phyloP scores from a whole-genome alignment of 2,888 invertebrate genomes.

The Ligdia adustata region DNA sequence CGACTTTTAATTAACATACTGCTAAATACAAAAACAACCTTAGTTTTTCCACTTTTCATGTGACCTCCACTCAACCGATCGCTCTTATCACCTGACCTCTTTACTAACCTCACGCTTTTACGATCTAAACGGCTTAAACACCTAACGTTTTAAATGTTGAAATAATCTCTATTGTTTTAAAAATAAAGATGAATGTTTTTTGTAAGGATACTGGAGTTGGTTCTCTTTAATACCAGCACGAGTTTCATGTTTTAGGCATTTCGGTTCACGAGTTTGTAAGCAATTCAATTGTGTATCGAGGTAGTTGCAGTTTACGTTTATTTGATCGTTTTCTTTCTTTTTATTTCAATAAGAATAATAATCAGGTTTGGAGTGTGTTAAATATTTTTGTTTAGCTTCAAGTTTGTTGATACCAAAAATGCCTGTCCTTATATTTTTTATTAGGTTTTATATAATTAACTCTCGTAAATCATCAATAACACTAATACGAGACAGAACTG shows the following conservation, averaged over 20 bases:
- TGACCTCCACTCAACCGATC: slow-evolving; percentile 62
- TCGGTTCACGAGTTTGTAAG: slow-evolving; percentile 57
- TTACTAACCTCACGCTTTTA: slow-evolving; percentile 57
- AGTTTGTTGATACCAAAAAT: too few species aligned
- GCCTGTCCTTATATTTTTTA: too few species aligned
- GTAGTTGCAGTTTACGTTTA: slow-evolving; percentile 36
- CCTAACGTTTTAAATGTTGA: slow-evolving; percentile 25
- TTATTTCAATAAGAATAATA: slow-evolving; percentile 15
- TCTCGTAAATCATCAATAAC: too few species aligned
- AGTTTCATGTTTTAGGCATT: slow-evolving; percentile 66
- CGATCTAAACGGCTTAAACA: slow-evolving; percentile 47
- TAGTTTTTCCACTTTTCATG: slow-evolving; percentile 65
- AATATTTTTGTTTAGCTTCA: too few species aligned
- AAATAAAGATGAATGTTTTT: slow-evolving; percentile 39
- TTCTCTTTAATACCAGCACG: slow-evolving; percentile 62
- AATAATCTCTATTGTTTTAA: slow-evolving; percentile 36
- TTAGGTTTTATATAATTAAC: too few species aligned
- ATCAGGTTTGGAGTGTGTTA: neutral
- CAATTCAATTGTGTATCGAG: slow-evolving; percentile 48
- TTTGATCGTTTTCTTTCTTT: slow-evolving; percentile 18
- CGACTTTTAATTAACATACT: slow-evolving; percentile 24
- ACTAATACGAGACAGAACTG: too few species aligned
- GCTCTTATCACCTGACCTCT: slow-evolving; percentile 77
- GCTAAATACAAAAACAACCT: slow-evolving; percentile 33
- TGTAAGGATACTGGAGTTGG: slow-evolving; percentile 36